Evolutionary conservation across 2,888 invertebrate species (phyloP).

Genomic region (Andrena haemorrhoa): DNA sequence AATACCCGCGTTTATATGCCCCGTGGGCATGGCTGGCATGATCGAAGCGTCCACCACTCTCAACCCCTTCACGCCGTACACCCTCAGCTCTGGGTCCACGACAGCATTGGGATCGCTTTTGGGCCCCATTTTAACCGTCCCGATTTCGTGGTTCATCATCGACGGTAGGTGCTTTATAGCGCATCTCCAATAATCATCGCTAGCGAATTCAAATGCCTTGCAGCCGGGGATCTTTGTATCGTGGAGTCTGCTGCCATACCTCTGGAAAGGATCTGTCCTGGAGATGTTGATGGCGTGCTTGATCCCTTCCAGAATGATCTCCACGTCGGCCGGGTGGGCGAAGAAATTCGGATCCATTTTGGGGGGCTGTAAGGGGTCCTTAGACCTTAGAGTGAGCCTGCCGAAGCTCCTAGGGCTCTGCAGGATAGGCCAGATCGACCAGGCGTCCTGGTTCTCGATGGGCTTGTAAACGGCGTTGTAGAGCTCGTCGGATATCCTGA

Average conservation of each 20-base stretch:
- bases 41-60: slow-evolving; percentile 87
- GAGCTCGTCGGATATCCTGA: slow-evolving; percentile 82
- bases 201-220: slow-evolving; percentile 84
- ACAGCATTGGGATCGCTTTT: slow-evolving; percentile 86
- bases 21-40: slow-evolving; percentile 87
- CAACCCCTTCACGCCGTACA: slow-evolving; percentile 86
- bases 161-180: slow-evolving; percentile 87
- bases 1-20: slow-evolving; percentile 87
- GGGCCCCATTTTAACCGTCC: slow-evolving; percentile 87
- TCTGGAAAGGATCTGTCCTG: slow-evolving; percentile 85
- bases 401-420: slow-evolving; percentile 91
- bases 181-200: slow-evolving; percentile 89
- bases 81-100: slow-evolving; percentile 86
- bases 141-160: slow-evolving; percentile 88
- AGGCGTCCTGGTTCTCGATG: slow-evolving; percentile 84
- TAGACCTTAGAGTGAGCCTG: slow-evolving; percentile 88
- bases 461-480: slow-evolving; percentile 84
- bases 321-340: slow-evolving; percentile 86
- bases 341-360: slow-evolving; percentile 93
- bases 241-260: slow-evolving; percentile 84
- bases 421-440: slow-evolving; percentile 89
- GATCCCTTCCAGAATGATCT: slow-evolving; percentile 85
- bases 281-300: slow-evolving; percentile 87
- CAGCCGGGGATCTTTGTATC: slow-evolving; percentile 87
- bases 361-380: slow-evolving; percentile 90